Evolutionary conservation across 2,888 invertebrate species (phyloP).

Genomic region (Leptogaster cylindrica): DNA sequence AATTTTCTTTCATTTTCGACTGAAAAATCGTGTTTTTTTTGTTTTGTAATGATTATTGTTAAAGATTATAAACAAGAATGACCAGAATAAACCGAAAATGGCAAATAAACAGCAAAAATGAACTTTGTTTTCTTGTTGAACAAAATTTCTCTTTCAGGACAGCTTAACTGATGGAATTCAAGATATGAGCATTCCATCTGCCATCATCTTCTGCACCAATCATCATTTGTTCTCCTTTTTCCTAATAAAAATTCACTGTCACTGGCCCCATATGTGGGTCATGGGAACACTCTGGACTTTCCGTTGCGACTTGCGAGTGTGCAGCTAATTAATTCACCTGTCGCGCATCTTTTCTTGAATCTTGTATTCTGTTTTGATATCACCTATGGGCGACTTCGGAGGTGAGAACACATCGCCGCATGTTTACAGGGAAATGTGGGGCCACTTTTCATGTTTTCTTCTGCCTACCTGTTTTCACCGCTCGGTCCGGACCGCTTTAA

Average conservation of each 20-base stretch:
- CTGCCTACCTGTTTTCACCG: neutral
- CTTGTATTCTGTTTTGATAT: slow-evolving; percentile 19
- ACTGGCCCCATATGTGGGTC: slow-evolving; percentile 43
- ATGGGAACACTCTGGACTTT: slow-evolving; percentile 43
- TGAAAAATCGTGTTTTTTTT: slow-evolving; percentile 39
- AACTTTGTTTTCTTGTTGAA: neutral
- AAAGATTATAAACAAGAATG: slow-evolving; percentile 1
- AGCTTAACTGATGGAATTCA: neutral
- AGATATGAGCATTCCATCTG: neutral
- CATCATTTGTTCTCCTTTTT: slow-evolving; percentile 27
- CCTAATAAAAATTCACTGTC: slow-evolving; percentile 45
- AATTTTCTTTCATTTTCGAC: slow-evolving; percentile 43
- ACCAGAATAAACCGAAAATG: slow-evolving; percentile 9
- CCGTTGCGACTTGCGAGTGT: slow-evolving; percentile 8
- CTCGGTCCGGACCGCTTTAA: neutral
- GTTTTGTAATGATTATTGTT: slow-evolving; percentile 33
- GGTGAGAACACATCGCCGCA: slow-evolving; percentile 15
- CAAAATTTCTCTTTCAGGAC: slow-evolving; percentile 13
- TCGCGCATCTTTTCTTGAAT: neutral
- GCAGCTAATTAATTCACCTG: slow-evolving; percentile 42
- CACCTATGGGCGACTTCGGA: neutral
- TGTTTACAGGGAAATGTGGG: neutral
- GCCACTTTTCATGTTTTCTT: neutral
- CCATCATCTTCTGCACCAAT: slow-evolving; percentile 1
- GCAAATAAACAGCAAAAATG: slow-evolving; percentile 13